Evolutionary conservation across 1,140 invertebrate species (phyloP).

Genomic region (Lepidurus arcticus): DNA sequence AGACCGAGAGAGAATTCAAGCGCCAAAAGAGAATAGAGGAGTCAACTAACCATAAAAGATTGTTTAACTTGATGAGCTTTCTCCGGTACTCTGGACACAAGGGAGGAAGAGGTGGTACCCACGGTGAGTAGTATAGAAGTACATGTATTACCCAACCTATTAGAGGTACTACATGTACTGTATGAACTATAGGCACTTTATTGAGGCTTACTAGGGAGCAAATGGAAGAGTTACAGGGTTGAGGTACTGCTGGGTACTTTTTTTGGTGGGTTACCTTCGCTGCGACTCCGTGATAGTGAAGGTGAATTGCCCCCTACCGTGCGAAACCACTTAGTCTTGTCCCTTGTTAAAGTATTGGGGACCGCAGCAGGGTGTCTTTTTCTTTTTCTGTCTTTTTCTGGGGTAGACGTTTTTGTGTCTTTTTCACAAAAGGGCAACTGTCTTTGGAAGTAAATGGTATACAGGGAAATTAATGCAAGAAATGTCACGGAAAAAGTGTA

Average conservation of each 20-base stretch:
- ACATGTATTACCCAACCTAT: too few relatives aligned
- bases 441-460: too few relatives aligned
- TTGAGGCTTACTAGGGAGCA: too few relatives aligned
- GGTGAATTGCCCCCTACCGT: slow-evolving; percentile 1
- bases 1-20: background rate
- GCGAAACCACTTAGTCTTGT: slow-evolving; percentile 18
- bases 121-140: too few relatives aligned
- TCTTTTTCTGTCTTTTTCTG: background rate
- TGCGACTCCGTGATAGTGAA: background rate
- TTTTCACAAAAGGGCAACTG: background rate
- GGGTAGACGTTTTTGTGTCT: background rate
- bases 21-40: background rate
- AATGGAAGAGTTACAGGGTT: too few relatives aligned
- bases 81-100: background rate
- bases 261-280: too few relatives aligned
- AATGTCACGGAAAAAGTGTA: too few relatives aligned
- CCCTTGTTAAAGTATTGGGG: slow-evolving; percentile 18
- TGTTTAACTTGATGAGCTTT: slow-evolving; percentile 15
- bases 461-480: too few relatives aligned
- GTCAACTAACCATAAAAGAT: background rate
- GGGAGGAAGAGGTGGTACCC: too few relatives aligned
- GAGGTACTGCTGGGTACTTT: too few relatives aligned
- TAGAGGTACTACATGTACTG: too few relatives aligned
- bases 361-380: slow-evolving; percentile 3
- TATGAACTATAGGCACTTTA: too few relatives aligned